These are phyloP conservation scores for Papilio glaucus DNA, from an alignment of 1,140 invertebrate genomes.

Conservation along the genomic window DNA sequence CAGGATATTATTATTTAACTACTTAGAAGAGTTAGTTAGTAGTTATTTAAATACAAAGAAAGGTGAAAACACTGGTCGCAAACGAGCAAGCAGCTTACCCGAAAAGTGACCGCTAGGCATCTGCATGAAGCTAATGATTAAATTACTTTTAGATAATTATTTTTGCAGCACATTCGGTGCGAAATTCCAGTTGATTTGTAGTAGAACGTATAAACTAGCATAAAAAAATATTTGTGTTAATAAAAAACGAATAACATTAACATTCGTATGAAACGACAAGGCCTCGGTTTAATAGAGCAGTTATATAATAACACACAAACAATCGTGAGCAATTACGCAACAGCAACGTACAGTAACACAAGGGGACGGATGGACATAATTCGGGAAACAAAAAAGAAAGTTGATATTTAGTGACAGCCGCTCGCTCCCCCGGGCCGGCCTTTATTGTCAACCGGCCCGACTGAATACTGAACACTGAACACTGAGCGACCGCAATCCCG, in stretches of 20 bases:
- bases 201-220: too few species aligned
- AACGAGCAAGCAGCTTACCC: too few species aligned
- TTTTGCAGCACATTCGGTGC: too few species aligned
- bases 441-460: conserved; percentile 53
- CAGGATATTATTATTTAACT: too few species aligned
- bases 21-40: too few species aligned
- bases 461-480: conserved; percentile 51
- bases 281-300: conserved; percentile 6
- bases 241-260: neutral
- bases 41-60: too few species aligned
- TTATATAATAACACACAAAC: conserved; percentile 21
- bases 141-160: too few species aligned
- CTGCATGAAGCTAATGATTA: too few species aligned
- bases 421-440: conserved; percentile 43
- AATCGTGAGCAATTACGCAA: conserved; percentile 52
- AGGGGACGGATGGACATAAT: conserved; percentile 42
- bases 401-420: conserved; percentile 72
- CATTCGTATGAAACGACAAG: neutral
- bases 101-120: too few species aligned
- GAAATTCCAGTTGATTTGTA: too few species aligned
- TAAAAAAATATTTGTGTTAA: too few species aligned
- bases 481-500: conserved; percentile 40
- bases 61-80: too few species aligned
- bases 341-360: conserved; percentile 27
- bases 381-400: conserved; percentile 54